Evolutionary conservation across 2,113 vertebrate genomes (phyloP), one percentile per base, ranked within the genome.

Genomic region (Podocnemis expansa): DNA sequence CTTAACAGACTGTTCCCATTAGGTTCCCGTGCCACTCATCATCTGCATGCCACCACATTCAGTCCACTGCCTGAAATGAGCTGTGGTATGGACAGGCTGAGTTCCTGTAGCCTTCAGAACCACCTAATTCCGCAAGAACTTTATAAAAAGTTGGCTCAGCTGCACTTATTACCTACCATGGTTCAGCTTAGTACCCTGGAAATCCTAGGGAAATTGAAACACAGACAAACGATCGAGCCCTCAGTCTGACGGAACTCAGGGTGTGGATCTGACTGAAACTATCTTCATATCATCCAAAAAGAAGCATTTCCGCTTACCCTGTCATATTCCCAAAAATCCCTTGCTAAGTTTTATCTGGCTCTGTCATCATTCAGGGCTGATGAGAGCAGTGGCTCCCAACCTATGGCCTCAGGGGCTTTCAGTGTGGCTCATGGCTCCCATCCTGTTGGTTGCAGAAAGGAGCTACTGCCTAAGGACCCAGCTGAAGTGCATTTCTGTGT

Each of bases 131-230:
- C 60, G 19, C 34, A 25, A 75, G n/a, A 43, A 38, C 10, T 75
- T 38, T 43, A 43, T 43, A 25, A 75, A 75, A 75, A 75, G 21
- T 38, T 25, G 41, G 70, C 70, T 43, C 38, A 6, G 38, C 70
- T 41, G 24, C 21, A 43, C 24, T 43, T 22, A 75, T 19, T 22
- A 75, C 10, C 22, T 75, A 43, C 21, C 27, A 6, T 3, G 5
- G 4, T 0, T 2, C 9, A 41, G 31, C 67, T 3, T 0, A 8
- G 54, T 17, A 1, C 31, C 31, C 14, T 67, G 60, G 34, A 67
- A 67, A 67, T n/a, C 60, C 60, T 67, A 17, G 3, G 58, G 29
- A 51, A 51, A 16, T 16, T 60, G 13, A 6, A 13, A 19, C n/a
- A 67, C 34, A 67, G 60, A 67, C 31, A 63, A n/a, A 63, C 17